Percentiles rank a stretch among this genome's conserved stretches.
Conservation (phyloP, 2,113 vertebrate genomes). For the Rhea pennata region DNA sequence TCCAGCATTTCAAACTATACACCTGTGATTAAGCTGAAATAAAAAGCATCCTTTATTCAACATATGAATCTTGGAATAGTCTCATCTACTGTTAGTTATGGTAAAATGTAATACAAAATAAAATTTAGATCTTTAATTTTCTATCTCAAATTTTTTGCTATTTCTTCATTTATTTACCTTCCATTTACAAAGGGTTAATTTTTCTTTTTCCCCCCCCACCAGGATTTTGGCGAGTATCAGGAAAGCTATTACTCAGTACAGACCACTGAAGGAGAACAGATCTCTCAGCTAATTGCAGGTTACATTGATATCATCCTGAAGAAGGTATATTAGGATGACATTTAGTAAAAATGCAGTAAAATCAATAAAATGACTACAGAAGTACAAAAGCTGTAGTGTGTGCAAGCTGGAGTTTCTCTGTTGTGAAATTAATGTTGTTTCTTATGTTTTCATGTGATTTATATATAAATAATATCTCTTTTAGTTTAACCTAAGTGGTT, state of each 20-base stretch:
- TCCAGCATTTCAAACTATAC: not conserved
- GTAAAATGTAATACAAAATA: not conserved
- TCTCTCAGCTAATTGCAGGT: constrained; percentile 97
- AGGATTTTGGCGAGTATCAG: constrained; percentile 99
- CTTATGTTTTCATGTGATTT: not conserved
- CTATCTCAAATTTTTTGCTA: not conserved
- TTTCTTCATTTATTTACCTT: not conserved
- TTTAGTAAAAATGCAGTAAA: not conserved
- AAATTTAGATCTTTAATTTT: not conserved
- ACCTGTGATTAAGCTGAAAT: not conserved
- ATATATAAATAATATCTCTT: not conserved
- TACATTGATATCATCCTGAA: constrained; percentile 99
- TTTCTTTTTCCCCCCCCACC: constrained; percentile 28
- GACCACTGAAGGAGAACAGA: constrained; percentile 98
- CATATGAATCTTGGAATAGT: not conserved
- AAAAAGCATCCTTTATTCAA: not conserved
- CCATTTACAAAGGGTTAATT: not conserved
- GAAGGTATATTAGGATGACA: constrained; percentile 79
- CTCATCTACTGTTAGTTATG: not conserved
- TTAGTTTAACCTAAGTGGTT: not conserved
- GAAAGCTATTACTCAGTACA: constrained; percentile 99
- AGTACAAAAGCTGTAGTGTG: not conserved
- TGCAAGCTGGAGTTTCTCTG: not conserved
- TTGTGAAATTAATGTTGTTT: not conserved
- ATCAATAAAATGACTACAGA: not conserved